These are phyloP conservation scores for Mactra quadrangularis DNA, from an alignment of 1,140 invertebrate species.

Conservation along the genomic window DNA sequence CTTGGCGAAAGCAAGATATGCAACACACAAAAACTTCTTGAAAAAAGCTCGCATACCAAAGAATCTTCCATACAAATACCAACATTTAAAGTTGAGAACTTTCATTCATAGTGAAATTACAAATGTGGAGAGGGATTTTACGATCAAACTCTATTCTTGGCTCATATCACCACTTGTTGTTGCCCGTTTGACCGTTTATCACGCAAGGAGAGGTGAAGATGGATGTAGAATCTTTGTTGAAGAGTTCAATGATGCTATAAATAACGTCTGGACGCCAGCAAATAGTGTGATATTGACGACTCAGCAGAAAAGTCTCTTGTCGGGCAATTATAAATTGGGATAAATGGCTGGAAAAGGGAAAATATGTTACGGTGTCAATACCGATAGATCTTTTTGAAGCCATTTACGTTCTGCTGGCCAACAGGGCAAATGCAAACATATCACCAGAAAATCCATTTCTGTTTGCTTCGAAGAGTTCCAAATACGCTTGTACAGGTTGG, in stretches of 20 bases:
- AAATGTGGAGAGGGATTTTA: slow-evolving; percentile 33
- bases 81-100: slow-evolving; percentile 40
- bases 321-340: slow-evolving; percentile 50
- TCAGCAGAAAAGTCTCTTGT: slow-evolving; percentile 62
- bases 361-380: slow-evolving; percentile 59
- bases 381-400: slow-evolving; percentile 46
- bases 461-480: slow-evolving; percentile 58
- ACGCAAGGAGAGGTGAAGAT: slow-evolving; percentile 62
- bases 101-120: slow-evolving; percentile 40
- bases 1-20: slow-evolving; percentile 33
- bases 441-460: slow-evolving; percentile 42
- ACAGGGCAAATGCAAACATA: slow-evolving; percentile 55
- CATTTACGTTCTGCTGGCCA: slow-evolving; percentile 45
- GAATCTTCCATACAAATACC: slow-evolving; percentile 20
- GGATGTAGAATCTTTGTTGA: slow-evolving; percentile 33
- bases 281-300: slow-evolving; percentile 49
- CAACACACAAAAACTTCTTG: slow-evolving; percentile 19
- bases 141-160: slow-evolving; percentile 42
- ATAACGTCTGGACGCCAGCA: slow-evolving; percentile 45
- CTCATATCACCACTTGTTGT: slow-evolving; percentile 55
- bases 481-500: slow-evolving; percentile 55
- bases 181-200: slow-evolving; percentile 52
- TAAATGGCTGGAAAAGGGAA: slow-evolving; percentile 57
- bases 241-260: slow-evolving; percentile 53
- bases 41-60: slow-evolving; percentile 46